phyloP scores from a whole-genome alignment of 2,113 vertebrate species.

The Lasiurus cinereus region DNA sequence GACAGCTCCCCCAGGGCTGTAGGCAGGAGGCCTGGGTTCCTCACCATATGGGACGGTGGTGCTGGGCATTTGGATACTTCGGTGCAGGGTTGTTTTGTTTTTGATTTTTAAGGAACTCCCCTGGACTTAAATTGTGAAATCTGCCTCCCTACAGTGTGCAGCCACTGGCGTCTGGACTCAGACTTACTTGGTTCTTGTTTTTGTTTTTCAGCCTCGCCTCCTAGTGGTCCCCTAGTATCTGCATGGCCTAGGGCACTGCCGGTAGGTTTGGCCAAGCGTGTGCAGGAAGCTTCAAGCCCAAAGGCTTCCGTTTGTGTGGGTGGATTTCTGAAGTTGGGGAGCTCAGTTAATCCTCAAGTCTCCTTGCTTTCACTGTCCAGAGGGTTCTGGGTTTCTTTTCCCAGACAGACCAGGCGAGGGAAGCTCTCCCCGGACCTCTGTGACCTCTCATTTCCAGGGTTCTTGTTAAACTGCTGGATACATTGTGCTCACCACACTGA shows the following conservation, averaged over 20 bases:
- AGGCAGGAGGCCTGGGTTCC: not conserved
- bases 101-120: not conserved
- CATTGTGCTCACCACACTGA: not conserved
- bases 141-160: no score
- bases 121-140: not conserved
- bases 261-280: not conserved
- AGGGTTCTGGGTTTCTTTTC: not conserved
- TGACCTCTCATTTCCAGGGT: not conserved
- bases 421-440: not conserved
- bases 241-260: not conserved
- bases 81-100: not conserved
- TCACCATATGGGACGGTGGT: fast-evolving
- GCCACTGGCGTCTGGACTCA: not conserved
- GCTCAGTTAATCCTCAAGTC: not conserved
- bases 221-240: no score
- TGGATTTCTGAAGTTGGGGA: not conserved
- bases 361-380: not conserved
- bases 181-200: not conserved
- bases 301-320: not conserved
- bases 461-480: not conserved
- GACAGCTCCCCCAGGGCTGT: not conserved
- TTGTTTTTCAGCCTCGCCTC: not conserved
- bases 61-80: not conserved
- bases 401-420: not conserved
- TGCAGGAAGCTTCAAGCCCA: not conserved